Evolutionary conservation across 2,888 invertebrate species (phyloP).

Genomic region (Azorinus chamasolen): DNA sequence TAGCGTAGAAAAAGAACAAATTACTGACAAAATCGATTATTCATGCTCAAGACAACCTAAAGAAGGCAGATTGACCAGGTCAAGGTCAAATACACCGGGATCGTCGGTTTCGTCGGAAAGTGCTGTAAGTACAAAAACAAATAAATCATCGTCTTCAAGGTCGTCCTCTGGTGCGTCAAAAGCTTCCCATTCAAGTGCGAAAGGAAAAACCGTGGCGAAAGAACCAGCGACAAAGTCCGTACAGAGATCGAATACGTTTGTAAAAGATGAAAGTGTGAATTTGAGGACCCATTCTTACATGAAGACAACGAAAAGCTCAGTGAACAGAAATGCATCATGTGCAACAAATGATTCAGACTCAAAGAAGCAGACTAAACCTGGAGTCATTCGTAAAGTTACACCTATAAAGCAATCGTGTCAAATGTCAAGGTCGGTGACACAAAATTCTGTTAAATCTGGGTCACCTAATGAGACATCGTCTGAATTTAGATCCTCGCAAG

Average conservation of each 20-base stretch:
- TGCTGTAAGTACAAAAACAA: constrained; percentile 7
- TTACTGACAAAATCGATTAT: neutral
- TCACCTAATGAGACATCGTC: too few species aligned
- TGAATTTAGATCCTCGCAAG: too few species aligned
- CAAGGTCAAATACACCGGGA: constrained; percentile 24
- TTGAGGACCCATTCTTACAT: neutral
- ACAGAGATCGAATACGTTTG: neutral
- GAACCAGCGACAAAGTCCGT: neutral
- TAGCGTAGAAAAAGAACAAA: neutral
- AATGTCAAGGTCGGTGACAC: too few species aligned
- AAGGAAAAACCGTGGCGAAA: neutral
- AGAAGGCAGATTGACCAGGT: neutral
- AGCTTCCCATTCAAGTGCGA: neutral
- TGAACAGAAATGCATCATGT: neutral
- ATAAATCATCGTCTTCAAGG: neutral
- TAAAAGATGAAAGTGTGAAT: neutral
- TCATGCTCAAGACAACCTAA: neutral
- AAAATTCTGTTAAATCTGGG: too few species aligned
- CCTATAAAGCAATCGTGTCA: too few species aligned
- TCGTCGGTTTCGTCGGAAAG: constrained; percentile 24
- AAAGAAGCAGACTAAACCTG: too few species aligned
- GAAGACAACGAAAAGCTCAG: too few species aligned
- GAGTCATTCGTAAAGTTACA: too few species aligned
- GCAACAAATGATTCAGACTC: neutral
- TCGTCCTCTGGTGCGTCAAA: neutral